These are phyloP conservation scores for Notarius quadriscutis DNA, from an alignment of 2,113 vertebrate genomes.

Conservation along the genomic window DNA sequence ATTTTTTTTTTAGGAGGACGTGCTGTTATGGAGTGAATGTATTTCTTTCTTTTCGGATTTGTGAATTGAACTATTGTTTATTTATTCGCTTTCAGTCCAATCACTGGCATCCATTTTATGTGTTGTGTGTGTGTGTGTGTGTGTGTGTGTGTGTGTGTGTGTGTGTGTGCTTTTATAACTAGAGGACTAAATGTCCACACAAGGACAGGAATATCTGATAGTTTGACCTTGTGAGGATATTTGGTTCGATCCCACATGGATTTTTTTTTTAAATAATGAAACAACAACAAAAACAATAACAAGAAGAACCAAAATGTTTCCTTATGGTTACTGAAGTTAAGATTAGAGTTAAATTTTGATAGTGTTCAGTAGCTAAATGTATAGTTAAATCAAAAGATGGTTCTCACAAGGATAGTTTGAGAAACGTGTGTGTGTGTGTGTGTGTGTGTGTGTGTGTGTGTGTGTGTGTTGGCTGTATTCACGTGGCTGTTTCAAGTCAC, in stretches of 20 bases:
- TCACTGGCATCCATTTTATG: slow-evolving; percentile 6
- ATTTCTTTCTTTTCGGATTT: slow-evolving; percentile 60
- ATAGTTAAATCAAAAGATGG: background rate
- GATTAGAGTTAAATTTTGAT: background rate
- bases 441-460: background rate
- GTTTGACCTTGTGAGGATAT: background rate
- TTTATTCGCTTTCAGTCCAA: slow-evolving; percentile 47
- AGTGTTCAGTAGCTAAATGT: background rate
- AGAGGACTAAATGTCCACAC: background rate
- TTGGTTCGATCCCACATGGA: background rate
- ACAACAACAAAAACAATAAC: background rate
- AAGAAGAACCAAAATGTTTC: background rate
- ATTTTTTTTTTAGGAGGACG: slow-evolving; percentile 49
- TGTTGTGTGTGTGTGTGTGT: slow-evolving; percentile 27
- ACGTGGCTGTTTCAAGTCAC: slow-evolving; percentile 49
- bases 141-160: slow-evolving; percentile 33
- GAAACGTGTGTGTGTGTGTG: background rate
- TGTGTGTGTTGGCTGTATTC: slow-evolving; percentile 46
- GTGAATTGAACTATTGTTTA: slow-evolving; percentile 54
- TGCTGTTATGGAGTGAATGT: slow-evolving; percentile 59
- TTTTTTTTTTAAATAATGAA: background rate
- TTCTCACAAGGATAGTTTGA: background rate
- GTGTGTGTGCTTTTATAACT: background rate
- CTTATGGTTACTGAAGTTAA: background rate
- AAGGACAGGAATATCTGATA: background rate